Percentiles rank a stretch among this genome's conserved stretches.
Conservation (phyloP, 2,797 vertebrate genomes). For the Serranus cabrilla region DNA sequence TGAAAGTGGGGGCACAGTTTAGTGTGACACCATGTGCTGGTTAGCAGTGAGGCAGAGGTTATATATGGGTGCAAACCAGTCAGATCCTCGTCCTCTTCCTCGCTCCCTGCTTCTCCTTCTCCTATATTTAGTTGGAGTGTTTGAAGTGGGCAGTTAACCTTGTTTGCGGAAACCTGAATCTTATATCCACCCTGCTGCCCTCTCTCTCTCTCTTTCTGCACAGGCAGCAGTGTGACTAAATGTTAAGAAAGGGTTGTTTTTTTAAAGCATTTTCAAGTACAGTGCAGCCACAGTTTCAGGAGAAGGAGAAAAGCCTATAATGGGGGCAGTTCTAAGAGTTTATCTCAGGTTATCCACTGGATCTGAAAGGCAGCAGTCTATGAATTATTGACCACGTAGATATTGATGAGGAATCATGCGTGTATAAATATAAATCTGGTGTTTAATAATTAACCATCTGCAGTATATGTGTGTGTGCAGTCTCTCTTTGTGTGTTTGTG, state of each 20-base stretch:
- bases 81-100: slow-evolving; percentile 33
- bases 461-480: not conserved
- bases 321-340: not conserved
- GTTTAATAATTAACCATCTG: slow-evolving; percentile 43
- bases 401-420: slow-evolving; percentile 17
- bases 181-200: not conserved
- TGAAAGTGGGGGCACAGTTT: slow-evolving; percentile 69
- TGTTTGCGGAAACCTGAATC: slow-evolving; percentile 42
- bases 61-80: slow-evolving; percentile 59
- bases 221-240: not conserved
- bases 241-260: not conserved
- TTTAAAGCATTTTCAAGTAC: not conserved
- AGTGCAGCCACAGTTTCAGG: not conserved
- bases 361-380: not conserved
- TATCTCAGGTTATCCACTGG: not conserved
- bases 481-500: slow-evolving; percentile 10
- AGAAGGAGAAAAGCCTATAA: not conserved
- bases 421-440: slow-evolving; percentile 16
- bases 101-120: slow-evolving; percentile 15
- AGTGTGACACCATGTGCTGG: slow-evolving; percentile 68
- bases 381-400: slow-evolving; percentile 49
- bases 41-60: slow-evolving; percentile 48
- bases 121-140: slow-evolving; percentile 54
- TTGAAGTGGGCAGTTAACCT: slow-evolving; percentile 41
- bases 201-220: not conserved